Percentiles rank a stretch among this genome's conserved stretches.
Evolutionary conservation across 2,797 vertebrate species (phyloP).

Genomic region (Pangasius mekongensis): DNA sequence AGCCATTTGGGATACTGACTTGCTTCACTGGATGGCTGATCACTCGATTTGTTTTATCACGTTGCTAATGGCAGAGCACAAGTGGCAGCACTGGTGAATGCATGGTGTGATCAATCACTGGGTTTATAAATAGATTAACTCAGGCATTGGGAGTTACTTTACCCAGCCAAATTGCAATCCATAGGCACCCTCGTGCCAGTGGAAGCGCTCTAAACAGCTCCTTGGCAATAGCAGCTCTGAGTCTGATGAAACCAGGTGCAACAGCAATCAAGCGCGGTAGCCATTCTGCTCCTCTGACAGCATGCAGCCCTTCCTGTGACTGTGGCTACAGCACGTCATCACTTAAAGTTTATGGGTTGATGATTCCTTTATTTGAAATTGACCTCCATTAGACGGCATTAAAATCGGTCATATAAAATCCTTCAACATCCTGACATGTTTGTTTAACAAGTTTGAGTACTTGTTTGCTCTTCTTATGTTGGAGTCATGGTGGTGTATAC

Average conservation of each 20-base stretch:
- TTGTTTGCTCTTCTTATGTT: not conserved
- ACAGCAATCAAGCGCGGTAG: constrained; percentile 2
- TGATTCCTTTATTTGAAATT: not conserved
- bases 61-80: constrained; percentile 28
- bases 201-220: constrained; percentile 47
- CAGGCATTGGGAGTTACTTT: constrained; percentile 36
- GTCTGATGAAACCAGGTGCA: constrained; percentile 49
- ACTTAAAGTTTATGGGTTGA: not conserved
- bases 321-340: not conserved
- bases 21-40: not conserved
- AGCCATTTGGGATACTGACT: not conserved
- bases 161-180: constrained; percentile 28
- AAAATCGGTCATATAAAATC: too few relatives aligned
- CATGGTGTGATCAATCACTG: constrained; percentile 43
- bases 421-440: not conserved
- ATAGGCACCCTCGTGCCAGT: constrained; percentile 37
- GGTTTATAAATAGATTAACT: constrained; percentile 52
- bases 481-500: not conserved
- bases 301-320: not conserved
- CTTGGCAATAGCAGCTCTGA: constrained; percentile 37
- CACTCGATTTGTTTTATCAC: constrained; percentile 18
- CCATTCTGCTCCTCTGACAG: constrained; percentile 30
- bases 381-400: not conserved
- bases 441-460: not conserved
- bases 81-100: constrained; percentile 19